A percentile compares a stretch with the other conserved stretches of the same genome.
These are phyloP conservation scores for Calidris pugnax DNA, from an alignment of 2,113 vertebrate genomes.

Conservation along the genomic window DNA sequence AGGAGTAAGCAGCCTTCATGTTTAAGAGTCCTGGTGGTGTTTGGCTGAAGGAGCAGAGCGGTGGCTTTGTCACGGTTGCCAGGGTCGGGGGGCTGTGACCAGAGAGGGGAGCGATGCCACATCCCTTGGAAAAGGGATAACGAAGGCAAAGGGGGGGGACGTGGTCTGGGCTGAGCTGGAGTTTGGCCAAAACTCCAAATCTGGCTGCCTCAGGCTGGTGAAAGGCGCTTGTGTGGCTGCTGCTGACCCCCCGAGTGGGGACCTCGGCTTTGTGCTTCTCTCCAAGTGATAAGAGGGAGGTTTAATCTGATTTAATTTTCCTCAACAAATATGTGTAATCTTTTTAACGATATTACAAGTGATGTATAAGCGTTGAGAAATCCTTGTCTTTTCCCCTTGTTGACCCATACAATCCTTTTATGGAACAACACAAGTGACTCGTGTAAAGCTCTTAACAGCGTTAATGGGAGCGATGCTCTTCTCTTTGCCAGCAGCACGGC, in stretches of 20 bases:
- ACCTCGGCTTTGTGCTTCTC: neutral
- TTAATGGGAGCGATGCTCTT: neutral
- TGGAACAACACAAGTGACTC: neutral
- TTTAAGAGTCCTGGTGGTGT: neutral
- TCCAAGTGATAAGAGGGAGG: neutral
- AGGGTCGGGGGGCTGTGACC: neutral
- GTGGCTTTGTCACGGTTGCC: neutral
- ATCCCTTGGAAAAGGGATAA: neutral
- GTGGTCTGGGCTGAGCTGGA: neutral
- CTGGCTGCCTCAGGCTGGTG: neutral
- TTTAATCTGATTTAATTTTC: conserved; percentile 20
- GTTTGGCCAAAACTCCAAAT: neutral
- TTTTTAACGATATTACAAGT: conserved; percentile 15
- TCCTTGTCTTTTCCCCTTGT: neutral
- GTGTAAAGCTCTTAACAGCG: neutral
- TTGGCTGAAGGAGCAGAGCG: neutral
- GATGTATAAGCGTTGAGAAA: neutral
- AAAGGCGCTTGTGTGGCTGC: neutral
- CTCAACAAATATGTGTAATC: neutral
- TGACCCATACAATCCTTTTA: conserved; percentile 37
- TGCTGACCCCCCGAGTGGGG: neutral
- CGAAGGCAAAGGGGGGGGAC: neutral
- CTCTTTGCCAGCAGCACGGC: neutral
- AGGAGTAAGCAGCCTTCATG: neutral
- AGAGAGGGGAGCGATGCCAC: neutral